Evolutionary conservation across 2,888 invertebrate genomes (phyloP).

Genomic region (Yponomeuta cagnagella): DNA sequence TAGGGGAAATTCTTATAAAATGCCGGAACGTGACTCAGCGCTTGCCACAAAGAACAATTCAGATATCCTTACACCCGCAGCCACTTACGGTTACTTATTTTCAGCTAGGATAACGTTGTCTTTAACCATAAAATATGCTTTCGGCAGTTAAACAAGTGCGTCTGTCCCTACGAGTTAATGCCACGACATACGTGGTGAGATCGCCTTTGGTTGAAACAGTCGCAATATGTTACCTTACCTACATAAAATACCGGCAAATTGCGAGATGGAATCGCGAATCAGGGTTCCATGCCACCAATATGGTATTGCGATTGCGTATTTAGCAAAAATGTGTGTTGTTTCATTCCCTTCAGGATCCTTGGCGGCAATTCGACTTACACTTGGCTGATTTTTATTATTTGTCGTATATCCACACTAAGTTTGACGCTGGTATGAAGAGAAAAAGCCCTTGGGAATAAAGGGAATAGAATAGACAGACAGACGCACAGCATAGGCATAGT

Average conservation of each 20-base stretch:
- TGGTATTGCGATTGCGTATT: neutral
- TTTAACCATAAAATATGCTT: neutral
- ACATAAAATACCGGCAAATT: neutral
- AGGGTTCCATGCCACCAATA: neutral
- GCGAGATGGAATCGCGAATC: too few relatives aligned
- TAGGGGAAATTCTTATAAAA: constrained; percentile 35
- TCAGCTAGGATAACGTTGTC: neutral
- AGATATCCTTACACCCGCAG: constrained; percentile 19
- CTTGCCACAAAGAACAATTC: constrained; percentile 53
- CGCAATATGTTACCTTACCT: neutral
- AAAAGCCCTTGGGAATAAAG: too few relatives aligned
- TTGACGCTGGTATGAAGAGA: too few relatives aligned
- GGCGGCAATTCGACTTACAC: too few relatives aligned
- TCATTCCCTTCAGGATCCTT: too few relatives aligned
- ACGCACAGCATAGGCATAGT: too few relatives aligned
- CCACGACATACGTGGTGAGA: neutral
- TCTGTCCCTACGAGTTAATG: neutral
- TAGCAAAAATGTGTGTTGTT: neutral
- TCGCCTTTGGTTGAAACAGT: neutral
- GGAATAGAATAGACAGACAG: too few relatives aligned
- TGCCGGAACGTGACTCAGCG: constrained; percentile 58
- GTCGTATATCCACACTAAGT: too few relatives aligned
- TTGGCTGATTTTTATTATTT: too few relatives aligned
- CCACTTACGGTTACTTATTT: constrained; percentile 3
- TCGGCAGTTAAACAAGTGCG: neutral